Evolutionary conservation across 2,113 vertebrate genomes (phyloP).

Genomic region (Epinephelus moara): DNA sequence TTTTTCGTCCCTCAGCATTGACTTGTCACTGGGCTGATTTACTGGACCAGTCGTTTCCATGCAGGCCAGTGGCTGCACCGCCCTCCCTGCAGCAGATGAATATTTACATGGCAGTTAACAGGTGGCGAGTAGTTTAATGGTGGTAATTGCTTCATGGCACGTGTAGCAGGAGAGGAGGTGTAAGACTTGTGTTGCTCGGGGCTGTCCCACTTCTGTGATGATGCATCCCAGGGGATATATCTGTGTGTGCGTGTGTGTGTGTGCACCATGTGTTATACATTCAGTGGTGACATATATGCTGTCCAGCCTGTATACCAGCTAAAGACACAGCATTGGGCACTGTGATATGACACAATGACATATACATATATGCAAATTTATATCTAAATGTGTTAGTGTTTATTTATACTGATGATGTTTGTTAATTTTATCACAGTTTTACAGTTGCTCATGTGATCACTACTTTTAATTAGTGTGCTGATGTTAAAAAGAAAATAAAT

Average conservation of each 20-base stretch:
- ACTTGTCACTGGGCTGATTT: conserved; percentile 94
- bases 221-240: conserved; percentile 43
- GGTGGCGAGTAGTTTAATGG: conserved; percentile 97
- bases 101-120: conserved; percentile 99
- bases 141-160: conserved; percentile 93
- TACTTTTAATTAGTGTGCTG: not conserved
- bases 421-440: not conserved
- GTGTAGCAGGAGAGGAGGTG: conserved; percentile 89
- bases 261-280: conserved; percentile 28
- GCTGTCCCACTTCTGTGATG: conserved; percentile 52
- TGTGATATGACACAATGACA: not conserved
- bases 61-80: conserved; percentile 87
- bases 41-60: conserved; percentile 87
- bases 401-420: not conserved
- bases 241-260: conserved; percentile 10
- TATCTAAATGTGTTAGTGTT: not conserved
- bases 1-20: conserved; percentile 75
- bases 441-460: not conserved
- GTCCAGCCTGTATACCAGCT: not conserved
- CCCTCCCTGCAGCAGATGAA: conserved; percentile 92
- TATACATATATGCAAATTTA: not conserved
- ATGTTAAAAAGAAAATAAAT: not conserved
- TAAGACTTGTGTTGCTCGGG: conserved; percentile 44
- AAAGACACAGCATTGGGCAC: not conserved
- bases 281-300: not conserved